These are phyloP conservation scores for Aleiodes sp. DNA, from an alignment of 1,140 invertebrate species.

Conservation along the genomic window DNA sequence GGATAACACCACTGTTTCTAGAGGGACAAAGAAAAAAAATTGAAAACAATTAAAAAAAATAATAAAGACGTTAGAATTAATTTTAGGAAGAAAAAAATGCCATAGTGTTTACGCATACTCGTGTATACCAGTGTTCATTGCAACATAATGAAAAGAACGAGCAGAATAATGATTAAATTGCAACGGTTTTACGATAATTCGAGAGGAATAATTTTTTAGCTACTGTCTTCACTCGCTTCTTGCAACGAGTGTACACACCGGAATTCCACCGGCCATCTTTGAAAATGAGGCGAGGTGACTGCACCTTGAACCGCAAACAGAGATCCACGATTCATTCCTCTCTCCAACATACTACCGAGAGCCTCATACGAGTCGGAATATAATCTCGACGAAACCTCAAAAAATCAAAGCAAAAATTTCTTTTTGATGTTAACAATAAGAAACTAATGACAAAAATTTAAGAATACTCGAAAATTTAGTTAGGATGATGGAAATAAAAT, in stretches of 20 bases:
- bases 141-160: background rate
- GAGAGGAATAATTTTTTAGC: background rate
- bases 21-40: background rate
- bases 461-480: background rate
- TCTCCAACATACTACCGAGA: constrained; percentile 15
- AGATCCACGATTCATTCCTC: constrained; percentile 22
- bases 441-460: background rate
- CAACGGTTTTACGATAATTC: background rate
- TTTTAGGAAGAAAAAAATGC: constrained; percentile 5
- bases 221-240: constrained; percentile 36
- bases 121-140: constrained; percentile 3
- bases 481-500: background rate
- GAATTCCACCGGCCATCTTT: constrained; percentile 51
- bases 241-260: constrained; percentile 49
- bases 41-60: background rate
- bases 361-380: background rate
- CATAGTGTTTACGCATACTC: constrained; percentile 4
- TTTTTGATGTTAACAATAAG: no score
- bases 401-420: background rate
- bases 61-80: background rate
- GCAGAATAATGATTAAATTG: background rate
- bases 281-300: constrained; percentile 49
- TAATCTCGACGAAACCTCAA: background rate
- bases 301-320: constrained; percentile 51
- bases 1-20: constrained; percentile 13